Conservation (phyloP, 1,140 invertebrate genomes). For the Platorchestia sp. region DNA sequence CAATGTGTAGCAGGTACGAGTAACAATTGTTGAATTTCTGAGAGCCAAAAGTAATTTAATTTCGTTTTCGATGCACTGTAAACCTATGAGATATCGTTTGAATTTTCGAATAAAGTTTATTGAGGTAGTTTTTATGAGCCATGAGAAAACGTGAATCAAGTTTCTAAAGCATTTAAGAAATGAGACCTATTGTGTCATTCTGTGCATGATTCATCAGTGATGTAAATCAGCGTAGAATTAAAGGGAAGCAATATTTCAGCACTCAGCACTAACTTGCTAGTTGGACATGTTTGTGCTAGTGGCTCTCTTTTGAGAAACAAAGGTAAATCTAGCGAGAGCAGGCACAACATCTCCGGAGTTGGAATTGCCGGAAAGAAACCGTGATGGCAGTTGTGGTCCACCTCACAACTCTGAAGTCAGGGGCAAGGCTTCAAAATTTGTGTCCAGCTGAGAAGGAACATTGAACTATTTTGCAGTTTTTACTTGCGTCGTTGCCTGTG, state of each 20-base stretch:
- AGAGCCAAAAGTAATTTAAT: too few species aligned
- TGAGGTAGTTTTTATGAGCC: too few species aligned
- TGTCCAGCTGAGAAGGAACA: not conserved
- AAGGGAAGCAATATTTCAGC: not conserved
- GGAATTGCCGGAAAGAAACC: not conserved
- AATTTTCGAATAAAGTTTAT: too few species aligned
- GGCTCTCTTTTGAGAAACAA: not conserved
- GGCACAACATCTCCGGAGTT: not conserved
- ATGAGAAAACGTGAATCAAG: too few species aligned
- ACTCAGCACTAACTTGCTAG: not conserved
- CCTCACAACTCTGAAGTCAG: not conserved
- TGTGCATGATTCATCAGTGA: not conserved
- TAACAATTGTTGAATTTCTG: too few species aligned
- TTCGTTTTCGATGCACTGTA: too few species aligned
- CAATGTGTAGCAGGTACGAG: too few species aligned
- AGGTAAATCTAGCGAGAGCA: not conserved
- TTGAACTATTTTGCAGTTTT: conserved; percentile 32
- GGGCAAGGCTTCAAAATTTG: conserved; percentile 14
- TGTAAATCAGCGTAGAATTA: not conserved
- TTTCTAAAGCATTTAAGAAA: too few species aligned
- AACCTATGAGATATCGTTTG: too few species aligned
- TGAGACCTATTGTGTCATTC: not conserved
- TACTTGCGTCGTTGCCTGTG: conserved; percentile 20
- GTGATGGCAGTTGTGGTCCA: not conserved
- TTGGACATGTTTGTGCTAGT: not conserved